Percentiles rank a stretch among this genome's conserved stretches.
Evolutionary conservation across 2,888 invertebrate species (phyloP).

Genomic region (Pyrocoelia pectoralis): DNA sequence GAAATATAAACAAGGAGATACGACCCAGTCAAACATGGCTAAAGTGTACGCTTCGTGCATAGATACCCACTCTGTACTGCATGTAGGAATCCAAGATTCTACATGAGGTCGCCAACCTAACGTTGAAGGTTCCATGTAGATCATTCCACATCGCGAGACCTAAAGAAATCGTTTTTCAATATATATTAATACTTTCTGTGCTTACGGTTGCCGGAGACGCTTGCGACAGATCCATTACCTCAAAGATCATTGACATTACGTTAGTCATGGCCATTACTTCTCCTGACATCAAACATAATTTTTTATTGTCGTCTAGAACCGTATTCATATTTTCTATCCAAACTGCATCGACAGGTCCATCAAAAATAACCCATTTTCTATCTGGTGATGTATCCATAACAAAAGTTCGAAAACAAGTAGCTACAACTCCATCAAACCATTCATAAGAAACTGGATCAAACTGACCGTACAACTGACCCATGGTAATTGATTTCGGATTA

Average conservation of each 20-base stretch:
- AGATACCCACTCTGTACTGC: constrained; percentile 70
- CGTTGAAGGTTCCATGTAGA: constrained; percentile 85
- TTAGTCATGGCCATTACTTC: constrained; percentile 85
- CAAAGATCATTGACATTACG: constrained; percentile 88
- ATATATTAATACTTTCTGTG: too few relatives aligned
- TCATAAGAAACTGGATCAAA: constrained; percentile 90
- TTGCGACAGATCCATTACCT: constrained; percentile 85
- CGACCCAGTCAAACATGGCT: constrained; percentile 76
- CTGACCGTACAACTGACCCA: constrained; percentile 91
- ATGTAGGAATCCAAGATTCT: constrained; percentile 78
- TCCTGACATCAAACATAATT: constrained; percentile 85
- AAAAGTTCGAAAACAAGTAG: constrained; percentile 79
- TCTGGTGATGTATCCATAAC: constrained; percentile 77
- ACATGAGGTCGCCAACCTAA: constrained; percentile 86
- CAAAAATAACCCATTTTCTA: constrained; percentile 92
- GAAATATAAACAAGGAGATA: constrained; percentile 79
- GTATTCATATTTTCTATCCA: constrained; percentile 95
- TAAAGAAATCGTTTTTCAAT: constrained; percentile 29
- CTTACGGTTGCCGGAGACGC: constrained; percentile 85
- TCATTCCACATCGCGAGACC: constrained; percentile 86
- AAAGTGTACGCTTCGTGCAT: constrained; percentile 68
- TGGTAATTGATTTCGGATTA: constrained; percentile 92
- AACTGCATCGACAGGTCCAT: constrained; percentile 88
- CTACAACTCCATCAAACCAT: constrained; percentile 89
- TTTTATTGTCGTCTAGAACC: constrained; percentile 87